Evolutionary conservation across 2,888 invertebrate genomes (phyloP), one percentile per base, ranked within the genome.

Genomic region (Agrochola lota): DNA sequence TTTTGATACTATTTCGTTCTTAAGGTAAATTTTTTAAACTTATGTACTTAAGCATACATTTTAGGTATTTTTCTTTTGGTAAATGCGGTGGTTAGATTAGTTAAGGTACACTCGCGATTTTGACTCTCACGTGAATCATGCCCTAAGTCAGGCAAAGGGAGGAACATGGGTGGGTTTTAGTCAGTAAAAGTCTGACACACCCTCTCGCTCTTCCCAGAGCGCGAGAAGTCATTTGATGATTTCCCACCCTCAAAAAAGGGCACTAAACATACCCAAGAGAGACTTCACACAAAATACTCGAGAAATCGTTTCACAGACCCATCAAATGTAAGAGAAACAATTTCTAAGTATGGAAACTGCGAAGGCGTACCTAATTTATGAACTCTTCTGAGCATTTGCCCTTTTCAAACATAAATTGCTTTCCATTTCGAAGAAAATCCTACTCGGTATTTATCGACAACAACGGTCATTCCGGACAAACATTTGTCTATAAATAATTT

Each of bases 361-460:
- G 55, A 77, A 74, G 52, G 67, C 67, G 57, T 68, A 57, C n/a
- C 5, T n/a, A 69, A 86, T 77, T 82, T 68, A 72, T 68, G 71
- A 55, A 71, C 66, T 67, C 52, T 73, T 75, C 49, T n/a, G 49
- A 66, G 55, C 79, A 64, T 60, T 63, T 70, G 62, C 74, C 74
- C 46, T 74, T 74, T 74, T 68, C 62, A 72, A 83, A 77, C 57
- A 71, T 70, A 77, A 83, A 83, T 77, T 71, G 64, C 17, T 78
- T 78, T 78, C 49, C n/a, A 70, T 78, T 77, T 75, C 86, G 12
- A 64, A 72, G 74, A 83, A 88, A 78, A 40, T 20, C 46, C 30
- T 30, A 57, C 23, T 52, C 43, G 23, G 11, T 76, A 67, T 78
- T 80, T 57, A 85, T 40, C 57, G 60, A 80, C 77, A 79, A 57